These are phyloP conservation scores for Actinernus sp. DNA, from an alignment of 92 coral and sea anemone genomes.

Conservation along the genomic window DNA sequence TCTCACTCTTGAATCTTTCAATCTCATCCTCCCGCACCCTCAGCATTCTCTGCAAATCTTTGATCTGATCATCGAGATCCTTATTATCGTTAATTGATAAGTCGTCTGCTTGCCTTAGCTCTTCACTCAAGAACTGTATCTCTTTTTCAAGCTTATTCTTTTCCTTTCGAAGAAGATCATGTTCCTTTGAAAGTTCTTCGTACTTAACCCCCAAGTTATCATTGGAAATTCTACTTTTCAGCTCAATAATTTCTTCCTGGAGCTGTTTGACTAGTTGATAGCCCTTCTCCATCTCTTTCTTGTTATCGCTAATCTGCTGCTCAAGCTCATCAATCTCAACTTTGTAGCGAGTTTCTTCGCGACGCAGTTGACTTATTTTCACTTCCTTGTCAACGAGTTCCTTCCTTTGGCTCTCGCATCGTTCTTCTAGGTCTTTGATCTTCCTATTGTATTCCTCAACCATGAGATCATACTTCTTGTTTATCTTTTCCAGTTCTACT, in stretches of 20 bases:
- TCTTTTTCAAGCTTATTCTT: constrained; percentile 77
- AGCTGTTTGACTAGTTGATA: not conserved
- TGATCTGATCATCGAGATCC: constrained; percentile 58
- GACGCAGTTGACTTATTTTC: constrained; percentile 48
- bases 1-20: constrained; percentile 67
- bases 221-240: not conserved
- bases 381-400: constrained; percentile 74
- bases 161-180: constrained; percentile 67
- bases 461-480: constrained; percentile 26
- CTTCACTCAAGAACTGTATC: constrained; percentile 56
- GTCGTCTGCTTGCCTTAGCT: constrained; percentile 60
- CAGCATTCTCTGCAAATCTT: constrained; percentile 69
- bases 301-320: constrained; percentile 19
- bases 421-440: constrained; percentile 52
- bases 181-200: constrained; percentile 58
- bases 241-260: not conserved
- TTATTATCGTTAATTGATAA: constrained; percentile 55
- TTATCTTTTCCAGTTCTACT: constrained; percentile 21
- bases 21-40: constrained; percentile 63
- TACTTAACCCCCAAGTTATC: constrained; percentile 15
- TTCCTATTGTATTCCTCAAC: constrained; percentile 57
- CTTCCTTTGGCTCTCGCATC: constrained; percentile 62
- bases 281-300: constrained; percentile 4
- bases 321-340: constrained; percentile 45
- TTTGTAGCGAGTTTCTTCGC: constrained; percentile 39